These are phyloP conservation scores for Clarias fuscus DNA, from an alignment of 2,797 vertebrate species.

Conservation along the genomic window DNA sequence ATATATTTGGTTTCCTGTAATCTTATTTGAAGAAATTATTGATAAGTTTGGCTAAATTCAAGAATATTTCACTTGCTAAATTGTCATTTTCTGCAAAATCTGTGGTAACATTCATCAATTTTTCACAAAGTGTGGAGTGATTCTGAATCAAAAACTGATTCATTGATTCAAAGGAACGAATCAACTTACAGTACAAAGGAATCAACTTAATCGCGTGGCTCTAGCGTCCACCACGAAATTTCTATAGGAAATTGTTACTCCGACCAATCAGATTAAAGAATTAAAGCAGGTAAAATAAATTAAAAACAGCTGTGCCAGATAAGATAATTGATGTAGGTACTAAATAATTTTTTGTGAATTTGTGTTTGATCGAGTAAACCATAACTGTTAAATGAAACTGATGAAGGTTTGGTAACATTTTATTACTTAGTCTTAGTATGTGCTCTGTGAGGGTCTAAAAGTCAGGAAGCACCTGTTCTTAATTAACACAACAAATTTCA, in stretches of 20 bases:
- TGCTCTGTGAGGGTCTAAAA: neutral
- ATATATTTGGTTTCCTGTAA: too few species aligned
- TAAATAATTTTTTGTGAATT: neutral
- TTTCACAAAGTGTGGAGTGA: too few species aligned
- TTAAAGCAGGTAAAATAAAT: neutral
- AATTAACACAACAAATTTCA: neutral
- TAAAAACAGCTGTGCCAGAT: neutral
- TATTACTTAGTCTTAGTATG: neutral
- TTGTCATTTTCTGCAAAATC: too few species aligned
- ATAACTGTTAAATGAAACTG: neutral
- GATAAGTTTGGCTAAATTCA: too few species aligned
- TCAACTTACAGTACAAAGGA: too few species aligned
- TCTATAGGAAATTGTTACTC: neutral
- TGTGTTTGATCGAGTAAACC: neutral
- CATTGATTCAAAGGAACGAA: too few species aligned
- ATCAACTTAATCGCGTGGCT: too few species aligned
- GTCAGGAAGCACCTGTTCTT: neutral
- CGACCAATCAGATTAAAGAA: neutral
- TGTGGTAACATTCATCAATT: too few species aligned
- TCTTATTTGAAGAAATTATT: too few species aligned
- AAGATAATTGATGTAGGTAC: neutral
- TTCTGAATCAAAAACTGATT: too few species aligned
- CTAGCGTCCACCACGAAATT: too few species aligned
- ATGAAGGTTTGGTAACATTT: neutral
- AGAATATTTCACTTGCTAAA: too few species aligned